Percentiles rank a stretch among this genome's conserved stretches.
phyloP scores from a whole-genome alignment of 2,888 invertebrate genomes.

The Didymodactylos carnosus region DNA sequence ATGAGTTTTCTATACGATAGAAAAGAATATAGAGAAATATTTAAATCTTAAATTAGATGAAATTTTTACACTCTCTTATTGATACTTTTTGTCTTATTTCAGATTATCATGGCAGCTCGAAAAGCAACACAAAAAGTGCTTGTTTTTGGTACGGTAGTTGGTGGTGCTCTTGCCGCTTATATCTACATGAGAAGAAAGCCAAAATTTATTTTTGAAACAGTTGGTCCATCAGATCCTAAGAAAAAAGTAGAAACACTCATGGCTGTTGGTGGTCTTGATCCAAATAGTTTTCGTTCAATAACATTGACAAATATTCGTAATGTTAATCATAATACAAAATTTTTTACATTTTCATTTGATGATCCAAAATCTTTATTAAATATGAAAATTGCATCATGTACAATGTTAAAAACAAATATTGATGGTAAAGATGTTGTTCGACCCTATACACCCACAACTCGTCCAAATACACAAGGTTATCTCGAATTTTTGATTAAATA shows the following conservation, averaged over 20 bases:
- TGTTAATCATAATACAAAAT: neutral
- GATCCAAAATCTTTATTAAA: neutral
- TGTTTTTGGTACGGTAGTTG: neutral
- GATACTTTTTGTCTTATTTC: too few relatives aligned
- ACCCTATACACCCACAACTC: neutral
- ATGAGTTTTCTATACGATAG: too few relatives aligned
- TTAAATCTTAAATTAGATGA: too few relatives aligned
- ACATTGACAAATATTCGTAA: neutral
- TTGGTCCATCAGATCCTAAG: neutral
- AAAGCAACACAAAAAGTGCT: neutral
- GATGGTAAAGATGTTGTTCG: neutral
- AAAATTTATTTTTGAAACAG: neutral
- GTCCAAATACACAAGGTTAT: neutral
- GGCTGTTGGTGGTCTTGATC: neutral
- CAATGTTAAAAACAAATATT: neutral
- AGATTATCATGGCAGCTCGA: too few relatives aligned
- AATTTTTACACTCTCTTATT: too few relatives aligned
- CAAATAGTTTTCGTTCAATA: neutral
- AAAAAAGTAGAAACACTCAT: neutral
- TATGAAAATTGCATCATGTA: neutral
- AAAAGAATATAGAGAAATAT: too few relatives aligned
- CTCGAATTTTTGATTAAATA: neutral
- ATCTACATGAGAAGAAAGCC: neutral
- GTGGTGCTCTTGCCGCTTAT: neutral
- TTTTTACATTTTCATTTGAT: neutral